These are phyloP conservation scores for Cordilura impudica DNA, from an alignment of 2,888 invertebrate genomes.

Conservation along the genomic window DNA sequence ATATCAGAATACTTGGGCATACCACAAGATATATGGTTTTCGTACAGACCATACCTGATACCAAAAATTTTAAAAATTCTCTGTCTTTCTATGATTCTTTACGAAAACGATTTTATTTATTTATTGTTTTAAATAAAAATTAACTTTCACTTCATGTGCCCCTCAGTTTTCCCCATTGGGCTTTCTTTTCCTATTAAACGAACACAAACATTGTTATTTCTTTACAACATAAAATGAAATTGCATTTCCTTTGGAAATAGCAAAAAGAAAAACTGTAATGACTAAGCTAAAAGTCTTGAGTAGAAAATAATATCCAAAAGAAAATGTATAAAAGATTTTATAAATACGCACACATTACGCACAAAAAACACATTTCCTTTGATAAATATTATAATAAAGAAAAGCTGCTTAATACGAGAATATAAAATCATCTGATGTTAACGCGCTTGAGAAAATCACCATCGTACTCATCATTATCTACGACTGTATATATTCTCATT, in stretches of 20 bases:
- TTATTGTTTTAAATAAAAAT: too few species aligned
- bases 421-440: slow-evolving; percentile 19
- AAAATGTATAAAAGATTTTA: slow-evolving; percentile 1
- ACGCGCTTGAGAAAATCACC: slow-evolving; percentile 28
- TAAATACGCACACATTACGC: neutral
- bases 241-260: slow-evolving; percentile 16
- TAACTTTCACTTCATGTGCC: too few species aligned
- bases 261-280: slow-evolving; percentile 15
- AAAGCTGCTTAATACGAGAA: neutral
- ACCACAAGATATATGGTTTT: too few species aligned
- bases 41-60: too few species aligned
- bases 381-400: neutral
- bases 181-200: too few species aligned
- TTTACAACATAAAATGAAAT: slow-evolving; percentile 9
- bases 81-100: too few species aligned
- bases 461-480: neutral
- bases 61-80: too few species aligned
- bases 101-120: too few species aligned
- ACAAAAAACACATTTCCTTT: slow-evolving; percentile 7
- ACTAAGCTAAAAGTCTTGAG: slow-evolving; percentile 22
- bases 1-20: too few species aligned
- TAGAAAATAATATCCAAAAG: neutral
- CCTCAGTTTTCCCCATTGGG: too few species aligned
- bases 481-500: neutral
- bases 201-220: too few species aligned